Evolutionary conservation across 2,888 invertebrate genomes (phyloP), one percentile per base, ranked within the genome.

Genomic region (Mimas tiliae): DNA sequence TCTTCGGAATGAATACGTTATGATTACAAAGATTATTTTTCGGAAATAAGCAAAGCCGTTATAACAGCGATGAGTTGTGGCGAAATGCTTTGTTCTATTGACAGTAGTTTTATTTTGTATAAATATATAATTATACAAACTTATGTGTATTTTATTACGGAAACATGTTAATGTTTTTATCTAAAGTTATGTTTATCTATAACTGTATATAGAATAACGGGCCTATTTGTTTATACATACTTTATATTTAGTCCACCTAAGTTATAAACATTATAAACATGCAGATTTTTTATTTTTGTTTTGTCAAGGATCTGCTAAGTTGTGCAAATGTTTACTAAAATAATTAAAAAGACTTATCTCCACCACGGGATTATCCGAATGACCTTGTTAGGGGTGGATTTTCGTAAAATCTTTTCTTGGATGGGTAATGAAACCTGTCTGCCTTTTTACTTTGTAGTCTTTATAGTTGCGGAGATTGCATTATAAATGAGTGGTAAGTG

Each of bases 11-110:
- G 68, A 68, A 68, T 70, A 65, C 72, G 65, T 71, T 69, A 70
- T 70, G 62, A 73, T 38, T 75, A 77, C 76, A 74, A 72, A 77
- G 69, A 62, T 74, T 74, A 67, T 72, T 71, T 74, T 77, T 79
- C 72, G 79, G 78, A 82, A 83, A 83, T 78, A 72, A 77, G 77
- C 70, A 80, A 73, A 72, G 71, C 84, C 84, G 85, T 83, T 83
- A 81, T 66, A 71, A 67, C 71, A 69, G 68, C 63, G 53, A 63
- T 14, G 16, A 52, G 45, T 38, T 51, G 9, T 48, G n/a, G 16
- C 47, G 47, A 12, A 65, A 16, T 42, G 12, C 16, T 58, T 58
- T 58, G 42, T 58, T 58, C 19, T 50, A 19, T 58, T 42, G 16
- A 42, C 12, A 34, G 27, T 42, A 19, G 42, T 38, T 58, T 58